phyloP scores from a whole-genome alignment of 2,888 invertebrate genomes.

The Aspidiotus destructor region DNA sequence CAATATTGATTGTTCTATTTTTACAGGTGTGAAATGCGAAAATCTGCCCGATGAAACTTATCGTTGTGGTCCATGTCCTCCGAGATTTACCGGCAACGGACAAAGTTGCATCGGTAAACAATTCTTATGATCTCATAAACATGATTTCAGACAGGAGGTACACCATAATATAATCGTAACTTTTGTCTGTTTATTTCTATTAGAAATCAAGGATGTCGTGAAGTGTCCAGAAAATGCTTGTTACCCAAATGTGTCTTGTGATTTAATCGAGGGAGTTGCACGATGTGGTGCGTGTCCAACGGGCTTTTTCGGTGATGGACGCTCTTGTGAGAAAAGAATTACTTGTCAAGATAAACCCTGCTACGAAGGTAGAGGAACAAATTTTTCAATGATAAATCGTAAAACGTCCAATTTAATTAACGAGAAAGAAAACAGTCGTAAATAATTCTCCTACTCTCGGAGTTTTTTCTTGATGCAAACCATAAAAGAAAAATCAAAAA shows the following conservation, averaged over 20 bases:
- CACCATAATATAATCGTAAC: too few relatives aligned
- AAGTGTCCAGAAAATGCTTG: background rate
- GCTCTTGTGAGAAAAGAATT: slow-evolving; percentile 55
- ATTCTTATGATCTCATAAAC: too few relatives aligned
- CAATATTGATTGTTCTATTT: background rate
- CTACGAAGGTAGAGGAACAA: slow-evolving; percentile 22
- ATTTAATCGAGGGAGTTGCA: background rate
- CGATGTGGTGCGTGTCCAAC: slow-evolving; percentile 66
- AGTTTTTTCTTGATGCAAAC: too few relatives aligned
- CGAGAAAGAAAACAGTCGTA: too few relatives aligned
- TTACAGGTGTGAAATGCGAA: slow-evolving; percentile 4
- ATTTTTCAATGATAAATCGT: background rate
- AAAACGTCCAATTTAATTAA: too few relatives aligned
- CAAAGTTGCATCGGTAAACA: slow-evolving; percentile 49
- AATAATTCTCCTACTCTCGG: too few relatives aligned
- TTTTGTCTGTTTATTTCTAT: too few relatives aligned
- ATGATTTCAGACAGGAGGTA: too few relatives aligned
- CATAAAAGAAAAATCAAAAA: too few relatives aligned
- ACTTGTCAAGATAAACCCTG: slow-evolving; percentile 57
- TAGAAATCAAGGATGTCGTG: background rate
- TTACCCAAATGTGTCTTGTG: slow-evolving; percentile 9
- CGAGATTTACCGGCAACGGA: slow-evolving; percentile 66
- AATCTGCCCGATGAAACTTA: slow-evolving; percentile 40
- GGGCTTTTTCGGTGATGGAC: slow-evolving; percentile 66
- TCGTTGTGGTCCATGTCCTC: slow-evolving; percentile 66